These are phyloP conservation scores for Willowsia nigromaculata DNA, from an alignment of 2,888 invertebrate genomes.

Conservation along the genomic window DNA sequence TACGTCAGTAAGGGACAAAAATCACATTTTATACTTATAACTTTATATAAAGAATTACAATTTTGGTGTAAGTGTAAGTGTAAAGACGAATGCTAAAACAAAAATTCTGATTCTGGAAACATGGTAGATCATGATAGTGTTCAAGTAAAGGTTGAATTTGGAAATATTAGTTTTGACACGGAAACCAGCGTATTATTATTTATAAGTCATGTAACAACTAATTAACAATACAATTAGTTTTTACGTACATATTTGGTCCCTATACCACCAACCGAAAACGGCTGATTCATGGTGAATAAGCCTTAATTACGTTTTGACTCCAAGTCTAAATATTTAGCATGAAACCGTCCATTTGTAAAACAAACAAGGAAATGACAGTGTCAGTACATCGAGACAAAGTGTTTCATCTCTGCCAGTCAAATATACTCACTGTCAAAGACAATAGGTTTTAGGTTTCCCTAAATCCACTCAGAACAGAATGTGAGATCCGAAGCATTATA, in stretches of 20 bases:
- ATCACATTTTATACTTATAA: too few species aligned
- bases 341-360: conserved; percentile 14
- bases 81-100: too few species aligned
- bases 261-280: neutral
- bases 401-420: neutral
- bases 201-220: neutral
- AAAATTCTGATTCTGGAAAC: too few species aligned
- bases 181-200: too few species aligned
- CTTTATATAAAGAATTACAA: too few species aligned
- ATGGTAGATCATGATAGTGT: too few species aligned
- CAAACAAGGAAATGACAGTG: conserved; percentile 43
- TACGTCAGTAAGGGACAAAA: too few species aligned
- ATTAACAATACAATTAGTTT: neutral
- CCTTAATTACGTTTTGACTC: neutral
- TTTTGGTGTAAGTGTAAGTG: too few species aligned
- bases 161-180: too few species aligned
- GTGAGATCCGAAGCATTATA: neutral
- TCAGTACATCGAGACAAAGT: neutral
- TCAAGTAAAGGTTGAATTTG: too few species aligned
- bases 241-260: too few species aligned
- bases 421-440: neutral
- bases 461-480: too few species aligned
- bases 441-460: neutral
- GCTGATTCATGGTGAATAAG: conserved; percentile 46
- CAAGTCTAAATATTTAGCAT: neutral